Percentiles rank a stretch among this genome's conserved stretches.
phyloP scores from a whole-genome alignment of 2,888 invertebrate genomes.

The Gasteruption jaculator region DNA sequence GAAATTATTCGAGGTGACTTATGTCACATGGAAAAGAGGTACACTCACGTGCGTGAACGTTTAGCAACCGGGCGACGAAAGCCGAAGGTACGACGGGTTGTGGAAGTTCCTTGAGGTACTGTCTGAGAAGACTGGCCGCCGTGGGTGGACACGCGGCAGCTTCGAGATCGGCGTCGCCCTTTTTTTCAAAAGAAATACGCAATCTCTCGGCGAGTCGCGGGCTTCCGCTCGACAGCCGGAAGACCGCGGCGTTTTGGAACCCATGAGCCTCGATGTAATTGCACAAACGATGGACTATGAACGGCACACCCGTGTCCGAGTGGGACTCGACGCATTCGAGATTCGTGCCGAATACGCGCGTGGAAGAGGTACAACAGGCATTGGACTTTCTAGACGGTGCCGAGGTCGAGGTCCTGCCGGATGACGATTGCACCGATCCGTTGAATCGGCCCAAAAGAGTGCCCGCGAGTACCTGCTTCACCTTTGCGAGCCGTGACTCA shows the following conservation, averaged over 20 bases:
- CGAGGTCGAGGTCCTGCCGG: conserved; percentile 20
- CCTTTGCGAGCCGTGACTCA: conserved; percentile 46
- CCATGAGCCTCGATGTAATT: conserved; percentile 51
- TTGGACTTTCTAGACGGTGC: conserved; percentile 16
- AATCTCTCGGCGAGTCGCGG: conserved; percentile 55
- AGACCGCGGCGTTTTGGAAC: conserved; percentile 45
- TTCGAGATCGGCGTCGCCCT: conserved; percentile 56
- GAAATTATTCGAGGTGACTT: neutral
- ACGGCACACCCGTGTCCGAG: conserved; percentile 48
- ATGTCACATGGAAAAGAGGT: neutral
- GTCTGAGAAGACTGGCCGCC: conserved; percentile 56
- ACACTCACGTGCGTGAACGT: conserved; percentile 42
- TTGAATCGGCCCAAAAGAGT: conserved; percentile 40
- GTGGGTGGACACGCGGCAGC: conserved; percentile 55
- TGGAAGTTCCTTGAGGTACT: conserved; percentile 57
- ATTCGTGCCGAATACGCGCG: conserved; percentile 43
- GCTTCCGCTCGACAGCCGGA: conserved; percentile 57
- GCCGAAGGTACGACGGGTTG: conserved; percentile 53
- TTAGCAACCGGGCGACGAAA: conserved; percentile 47
- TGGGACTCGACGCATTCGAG: conserved; percentile 44
- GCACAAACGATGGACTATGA: conserved; percentile 50
- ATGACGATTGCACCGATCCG: conserved; percentile 14
- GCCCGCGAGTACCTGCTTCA: conserved; percentile 46
- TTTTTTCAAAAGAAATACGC: conserved; percentile 53
- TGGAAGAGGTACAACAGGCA: too few relatives aligned